phyloP scores from a whole-genome alignment of 2,888 invertebrate species.

The Tiphia femorata region DNA sequence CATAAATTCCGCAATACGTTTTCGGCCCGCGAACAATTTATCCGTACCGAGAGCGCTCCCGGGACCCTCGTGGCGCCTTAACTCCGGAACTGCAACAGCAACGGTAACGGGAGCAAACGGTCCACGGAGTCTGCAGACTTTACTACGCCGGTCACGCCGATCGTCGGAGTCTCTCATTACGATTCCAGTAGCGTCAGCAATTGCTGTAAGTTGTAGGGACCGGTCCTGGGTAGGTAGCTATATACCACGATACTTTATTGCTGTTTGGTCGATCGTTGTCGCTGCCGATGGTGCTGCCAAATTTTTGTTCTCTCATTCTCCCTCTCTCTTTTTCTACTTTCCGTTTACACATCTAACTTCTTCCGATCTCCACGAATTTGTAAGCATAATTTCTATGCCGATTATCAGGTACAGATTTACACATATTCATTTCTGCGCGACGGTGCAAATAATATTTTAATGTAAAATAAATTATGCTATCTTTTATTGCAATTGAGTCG shows the following conservation, averaged over 20 bases:
- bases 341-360: too few species aligned
- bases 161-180: slow-evolving; percentile 38
- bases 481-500: too few species aligned
- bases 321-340: too few species aligned
- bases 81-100: too few species aligned
- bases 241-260: slow-evolving; percentile 43
- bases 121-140: slow-evolving; percentile 18
- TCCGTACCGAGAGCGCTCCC: slow-evolving; percentile 11
- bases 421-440: too few species aligned
- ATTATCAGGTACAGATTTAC: too few species aligned
- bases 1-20: slow-evolving; percentile 31
- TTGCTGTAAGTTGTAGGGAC: slow-evolving; percentile 36
- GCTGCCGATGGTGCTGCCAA: neutral
- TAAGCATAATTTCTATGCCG: too few species aligned
- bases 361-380: too few species aligned
- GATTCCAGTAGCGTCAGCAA: slow-evolving; percentile 42
- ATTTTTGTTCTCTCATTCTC: neutral
- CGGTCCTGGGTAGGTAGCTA: slow-evolving; percentile 9
- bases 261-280: slow-evolving; percentile 20
- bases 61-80: neutral
- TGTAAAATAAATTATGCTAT: too few species aligned
- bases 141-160: slow-evolving; percentile 43
- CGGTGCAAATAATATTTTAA: too few species aligned
- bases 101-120: too few species aligned
- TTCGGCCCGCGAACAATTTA: slow-evolving; percentile 32